phyloP scores from a whole-genome alignment of 2,113 vertebrate genomes.

The Actinemys pallida region DNA sequence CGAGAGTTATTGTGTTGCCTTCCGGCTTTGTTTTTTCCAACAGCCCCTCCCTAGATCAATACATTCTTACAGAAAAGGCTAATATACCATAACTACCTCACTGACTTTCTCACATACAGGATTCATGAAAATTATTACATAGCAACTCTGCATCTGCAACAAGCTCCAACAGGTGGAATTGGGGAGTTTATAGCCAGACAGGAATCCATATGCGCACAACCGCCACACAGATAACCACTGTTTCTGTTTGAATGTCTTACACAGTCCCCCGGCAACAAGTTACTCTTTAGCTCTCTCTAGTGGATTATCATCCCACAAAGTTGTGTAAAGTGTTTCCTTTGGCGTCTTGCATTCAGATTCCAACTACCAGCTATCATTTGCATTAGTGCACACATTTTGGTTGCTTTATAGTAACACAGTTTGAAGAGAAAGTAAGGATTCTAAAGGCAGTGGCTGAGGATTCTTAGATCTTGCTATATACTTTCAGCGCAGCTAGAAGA shows the following conservation, averaged over 20 bases:
- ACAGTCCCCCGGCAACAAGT: background rate
- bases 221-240: background rate
- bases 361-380: background rate
- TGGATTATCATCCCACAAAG: background rate
- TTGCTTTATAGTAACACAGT: background rate
- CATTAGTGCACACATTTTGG: background rate
- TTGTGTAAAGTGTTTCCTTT: rapidly evolving
- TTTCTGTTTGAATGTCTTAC: background rate
- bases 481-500: background rate
- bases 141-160: background rate
- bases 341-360: background rate
- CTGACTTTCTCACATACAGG: rapidly evolving
- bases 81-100: background rate
- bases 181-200: background rate
- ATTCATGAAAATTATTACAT: rapidly evolving
- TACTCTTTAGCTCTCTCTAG: rapidly evolving
- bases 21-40: background rate
- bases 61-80: background rate
- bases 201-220: rapidly evolving
- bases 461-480: background rate
- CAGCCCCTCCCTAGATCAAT: too few relatives aligned
- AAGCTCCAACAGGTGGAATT: background rate
- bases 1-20: background rate
- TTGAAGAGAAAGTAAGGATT: background rate
- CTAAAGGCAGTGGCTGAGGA: background rate